Evolutionary conservation across 1,140 invertebrate species (phyloP).

Genomic region (Steinernema khuongi): DNA sequence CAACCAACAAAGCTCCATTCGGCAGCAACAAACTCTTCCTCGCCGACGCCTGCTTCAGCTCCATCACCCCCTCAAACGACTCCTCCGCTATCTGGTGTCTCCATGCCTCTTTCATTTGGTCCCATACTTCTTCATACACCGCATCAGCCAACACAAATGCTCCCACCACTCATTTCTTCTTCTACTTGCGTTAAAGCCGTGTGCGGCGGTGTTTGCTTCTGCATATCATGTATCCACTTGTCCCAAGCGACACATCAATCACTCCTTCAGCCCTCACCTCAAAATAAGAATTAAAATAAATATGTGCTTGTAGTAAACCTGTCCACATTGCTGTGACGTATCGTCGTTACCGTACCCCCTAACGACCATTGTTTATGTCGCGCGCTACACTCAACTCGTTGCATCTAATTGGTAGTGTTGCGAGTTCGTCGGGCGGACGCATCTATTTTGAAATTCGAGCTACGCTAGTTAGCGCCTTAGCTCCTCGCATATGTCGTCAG

Average conservation of each 20-base stretch:
- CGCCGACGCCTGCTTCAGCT: background rate
- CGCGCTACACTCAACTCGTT: background rate
- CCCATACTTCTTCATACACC: background rate
- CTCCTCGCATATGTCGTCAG: slow-evolving; percentile 1
- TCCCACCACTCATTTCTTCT: background rate
- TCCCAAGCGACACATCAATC: background rate
- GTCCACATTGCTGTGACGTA: too few relatives aligned
- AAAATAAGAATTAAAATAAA: slow-evolving; percentile 13
- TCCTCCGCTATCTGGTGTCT: background rate
- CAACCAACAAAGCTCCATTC: background rate
- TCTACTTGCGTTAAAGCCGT: background rate
- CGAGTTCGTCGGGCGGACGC: background rate
- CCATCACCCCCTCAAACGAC: background rate
- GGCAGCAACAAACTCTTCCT: background rate
- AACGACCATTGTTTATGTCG: slow-evolving; percentile 6
- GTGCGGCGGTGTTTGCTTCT: background rate
- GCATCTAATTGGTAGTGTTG: background rate
- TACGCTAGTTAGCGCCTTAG: background rate
- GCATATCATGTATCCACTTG: background rate
- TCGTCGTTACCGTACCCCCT: background rate
- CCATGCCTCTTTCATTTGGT: background rate
- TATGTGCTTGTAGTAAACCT: slow-evolving; percentile 1
- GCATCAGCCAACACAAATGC: too few relatives aligned
- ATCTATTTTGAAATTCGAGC: slow-evolving; percentile 10
- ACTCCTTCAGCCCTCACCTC: background rate